Base-by-base conservation (phyloP, 1,140 invertebrate genomes). In the Drosophila carrolli region DNA sequence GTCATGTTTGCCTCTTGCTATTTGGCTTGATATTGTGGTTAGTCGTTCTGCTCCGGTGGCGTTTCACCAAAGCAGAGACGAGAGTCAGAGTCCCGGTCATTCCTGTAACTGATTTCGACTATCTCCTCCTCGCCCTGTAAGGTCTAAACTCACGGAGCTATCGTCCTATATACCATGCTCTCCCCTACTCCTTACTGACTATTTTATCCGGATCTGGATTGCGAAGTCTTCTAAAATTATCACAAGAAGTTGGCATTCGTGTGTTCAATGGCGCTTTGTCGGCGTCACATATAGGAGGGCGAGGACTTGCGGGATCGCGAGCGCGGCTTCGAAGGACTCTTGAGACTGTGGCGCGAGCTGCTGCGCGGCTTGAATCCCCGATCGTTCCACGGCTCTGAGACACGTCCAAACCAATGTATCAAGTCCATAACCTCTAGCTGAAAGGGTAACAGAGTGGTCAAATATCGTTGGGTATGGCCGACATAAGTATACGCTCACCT, bases 351-450 rank as follows among this genome's bases (percentile, higher is more conserved):
- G 1, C 91, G 73, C 3, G 89, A 91, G 41, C 75, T 81, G 51
- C 86, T 90, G 0, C 81, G 72, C 9, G 90, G 65, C 61, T 91
- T 88, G 5, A 85, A 90, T 19, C 73, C 80, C 44, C 71, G 50
- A 50, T 91, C 89, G 23, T 76, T 81, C 91, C 91, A 92, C 10
- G 91, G 88, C 37, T 92, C 91, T 0, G 90, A 74, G n/a, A 91
- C 85, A 3, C 91, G 82, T 1, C 91, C 91, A 58, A 89, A 88
- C 91, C 91, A 92, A 23, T 89, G 89, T 32, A 92, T 90, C 27
- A 92, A 59, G 50, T 92, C 91, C 80, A 88, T 88, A 0, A 92
- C 91, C 66, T 92, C 91, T 29, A 88, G 66, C 91, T 91, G 14
- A 1, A 51, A 41, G 7, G 19, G 5, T n/a, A 16, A 13, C 9